Percentiles rank a stretch among this genome's conserved stretches.
phyloP scores from a whole-genome alignment of 2,113 vertebrate species.

The Gallinago media region DNA sequence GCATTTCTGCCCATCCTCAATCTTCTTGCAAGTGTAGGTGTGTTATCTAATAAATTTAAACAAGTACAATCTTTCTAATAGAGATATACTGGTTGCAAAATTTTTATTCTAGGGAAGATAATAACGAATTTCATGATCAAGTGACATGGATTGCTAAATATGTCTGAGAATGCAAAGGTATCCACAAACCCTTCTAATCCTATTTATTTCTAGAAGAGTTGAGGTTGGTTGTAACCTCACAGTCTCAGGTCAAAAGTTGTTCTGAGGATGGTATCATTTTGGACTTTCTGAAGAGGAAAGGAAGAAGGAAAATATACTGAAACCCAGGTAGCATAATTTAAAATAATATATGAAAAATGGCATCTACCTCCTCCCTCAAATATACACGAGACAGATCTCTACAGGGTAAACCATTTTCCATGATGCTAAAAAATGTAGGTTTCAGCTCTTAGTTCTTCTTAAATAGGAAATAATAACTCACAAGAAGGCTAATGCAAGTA shows the following conservation, averaged over 20 bases:
- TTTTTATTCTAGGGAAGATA: background rate
- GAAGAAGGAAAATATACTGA: background rate
- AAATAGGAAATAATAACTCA: background rate
- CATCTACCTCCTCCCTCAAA: background rate
- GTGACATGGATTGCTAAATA: background rate
- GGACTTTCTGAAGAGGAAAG: background rate
- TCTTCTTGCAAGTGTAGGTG: background rate
- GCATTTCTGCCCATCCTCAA: background rate
- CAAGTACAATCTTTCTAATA: background rate
- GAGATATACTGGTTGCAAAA: background rate
- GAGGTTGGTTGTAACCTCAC: rapidly evolving
- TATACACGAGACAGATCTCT: background rate
- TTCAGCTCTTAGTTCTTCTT: background rate
- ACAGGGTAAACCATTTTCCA: background rate
- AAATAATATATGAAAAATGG: background rate
- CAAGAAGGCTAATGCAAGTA: background rate
- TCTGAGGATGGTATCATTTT: background rate
- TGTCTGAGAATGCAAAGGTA: background rate
- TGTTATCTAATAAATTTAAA: conserved; percentile 7
- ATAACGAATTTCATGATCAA: background rate
- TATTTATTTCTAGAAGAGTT: background rate
- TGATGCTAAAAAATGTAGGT: background rate
- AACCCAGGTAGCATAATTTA: background rate
- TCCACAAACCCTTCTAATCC: background rate
- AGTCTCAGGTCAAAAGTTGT: background rate